phyloP scores from a whole-genome alignment of 2,797 vertebrate species.

The Acrossocheilus wenchowensis region DNA sequence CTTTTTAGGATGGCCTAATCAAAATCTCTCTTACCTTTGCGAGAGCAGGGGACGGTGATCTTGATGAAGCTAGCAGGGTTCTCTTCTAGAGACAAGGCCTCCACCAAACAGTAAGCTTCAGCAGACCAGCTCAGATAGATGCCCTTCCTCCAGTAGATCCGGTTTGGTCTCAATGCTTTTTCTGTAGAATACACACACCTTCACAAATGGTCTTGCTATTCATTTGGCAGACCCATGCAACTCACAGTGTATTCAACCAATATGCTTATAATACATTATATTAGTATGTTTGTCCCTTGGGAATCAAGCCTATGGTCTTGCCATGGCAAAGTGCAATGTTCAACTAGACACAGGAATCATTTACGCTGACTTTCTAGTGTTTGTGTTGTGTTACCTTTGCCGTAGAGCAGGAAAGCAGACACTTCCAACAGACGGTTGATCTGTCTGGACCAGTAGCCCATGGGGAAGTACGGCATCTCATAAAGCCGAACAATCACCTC shows the following conservation, averaged over 20 bases:
- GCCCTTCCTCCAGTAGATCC: slow-evolving; percentile 93
- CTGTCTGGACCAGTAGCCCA: slow-evolving; percentile 96
- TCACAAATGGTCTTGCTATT: neutral
- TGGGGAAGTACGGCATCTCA: slow-evolving; percentile 97
- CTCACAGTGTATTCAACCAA: neutral
- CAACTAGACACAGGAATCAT: neutral
- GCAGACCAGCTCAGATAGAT: slow-evolving; percentile 94
- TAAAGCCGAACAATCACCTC: slow-evolving; percentile 93
- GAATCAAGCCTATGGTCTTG: neutral
- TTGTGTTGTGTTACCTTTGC: slow-evolving; percentile 80
- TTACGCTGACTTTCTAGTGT: neutral
- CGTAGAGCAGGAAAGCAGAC: slow-evolving; percentile 86
- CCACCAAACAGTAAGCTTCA: slow-evolving; percentile 93
- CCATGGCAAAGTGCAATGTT: neutral
- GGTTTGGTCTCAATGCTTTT: slow-evolving; percentile 84
- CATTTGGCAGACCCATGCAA: neutral
- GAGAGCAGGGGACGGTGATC: slow-evolving; percentile 92
- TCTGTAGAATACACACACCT: slow-evolving; percentile 71
- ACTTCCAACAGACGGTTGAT: slow-evolving; percentile 93
- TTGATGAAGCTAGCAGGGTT: slow-evolving; percentile 87
- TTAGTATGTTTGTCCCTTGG: neutral
- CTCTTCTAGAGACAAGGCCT: slow-evolving; percentile 81
- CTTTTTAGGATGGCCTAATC: no score
- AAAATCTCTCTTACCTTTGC: slow-evolving; percentile 82
- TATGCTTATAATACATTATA: neutral